A percentile compares a stretch with the other conserved stretches of the same genome.
phyloP scores from a whole-genome alignment of 2,797 vertebrate genomes.

The Poeciliopsis presidionis region DNA sequence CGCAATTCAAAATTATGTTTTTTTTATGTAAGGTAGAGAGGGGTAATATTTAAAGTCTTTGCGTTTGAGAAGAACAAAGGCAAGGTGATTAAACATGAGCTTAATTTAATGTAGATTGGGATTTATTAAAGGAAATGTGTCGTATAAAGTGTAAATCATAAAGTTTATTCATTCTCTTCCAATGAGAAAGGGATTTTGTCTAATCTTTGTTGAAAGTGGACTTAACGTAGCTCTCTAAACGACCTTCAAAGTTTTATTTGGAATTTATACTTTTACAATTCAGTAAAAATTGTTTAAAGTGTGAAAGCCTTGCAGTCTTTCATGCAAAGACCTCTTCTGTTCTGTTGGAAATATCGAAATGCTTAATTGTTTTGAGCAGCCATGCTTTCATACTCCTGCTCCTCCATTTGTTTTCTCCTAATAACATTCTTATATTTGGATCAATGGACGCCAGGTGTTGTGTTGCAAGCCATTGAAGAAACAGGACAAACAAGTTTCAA shows the following conservation, averaged over 20 bases:
- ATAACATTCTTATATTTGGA: neutral
- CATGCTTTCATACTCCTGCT: neutral
- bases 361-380: neutral
- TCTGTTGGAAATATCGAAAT: neutral
- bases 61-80: neutral
- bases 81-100: neutral
- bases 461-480: constrained; percentile 11
- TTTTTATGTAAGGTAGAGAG: neutral
- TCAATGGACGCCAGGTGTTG: constrained; percentile 13
- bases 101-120: neutral
- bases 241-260: neutral
- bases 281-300: neutral
- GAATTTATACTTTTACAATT: neutral
- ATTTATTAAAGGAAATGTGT: neutral
- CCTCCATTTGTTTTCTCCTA: neutral
- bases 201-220: neutral
- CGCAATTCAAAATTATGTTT: neutral
- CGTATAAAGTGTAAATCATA: neutral
- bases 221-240: neutral
- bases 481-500: constrained; percentile 11
- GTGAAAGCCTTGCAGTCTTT: neutral
- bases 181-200: neutral
- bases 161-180: neutral
- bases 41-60: neutral
- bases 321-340: neutral